Conservation (phyloP, 2,113 vertebrate species). For the Lepisosteus osseus region DNA sequence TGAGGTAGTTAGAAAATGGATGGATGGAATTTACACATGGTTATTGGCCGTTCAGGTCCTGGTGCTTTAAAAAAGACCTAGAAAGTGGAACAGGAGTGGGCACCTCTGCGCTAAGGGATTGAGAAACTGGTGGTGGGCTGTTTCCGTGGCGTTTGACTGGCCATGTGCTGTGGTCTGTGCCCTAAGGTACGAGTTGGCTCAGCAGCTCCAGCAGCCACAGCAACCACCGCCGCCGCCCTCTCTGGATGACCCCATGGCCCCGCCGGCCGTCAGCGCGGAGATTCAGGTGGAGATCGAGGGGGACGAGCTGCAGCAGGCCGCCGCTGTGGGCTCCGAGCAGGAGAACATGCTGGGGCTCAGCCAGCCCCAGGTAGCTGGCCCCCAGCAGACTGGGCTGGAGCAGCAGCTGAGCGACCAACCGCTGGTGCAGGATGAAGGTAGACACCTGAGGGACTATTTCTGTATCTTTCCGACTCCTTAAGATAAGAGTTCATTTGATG, state of each 20-base stretch:
- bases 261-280: conserved; percentile 69
- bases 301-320: conserved; percentile 66
- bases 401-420: conserved; percentile 71
- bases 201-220: conserved; percentile 87
- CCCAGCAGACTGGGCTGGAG: conserved; percentile 73
- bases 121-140: too few species aligned
- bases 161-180: not conserved
- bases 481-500: too few species aligned
- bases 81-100: too few species aligned
- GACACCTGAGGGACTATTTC: not conserved
- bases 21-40: too few species aligned
- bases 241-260: conserved; percentile 70
- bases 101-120: too few species aligned
- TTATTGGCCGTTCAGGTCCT: too few species aligned
- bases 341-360: conserved; percentile 80
- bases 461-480: too few species aligned
- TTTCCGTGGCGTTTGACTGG: too few species aligned
- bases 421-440: conserved; percentile 84
- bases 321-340: conserved; percentile 59
- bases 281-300: conserved; percentile 83
- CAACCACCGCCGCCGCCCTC: conserved; percentile 50
- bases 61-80: too few species aligned
- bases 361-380: conserved; percentile 72
- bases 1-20: too few species aligned
- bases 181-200: conserved; percentile 87